These are phyloP conservation scores for Toxostoma redivivum DNA, from an alignment of 2,113 vertebrate species.

Conservation along the genomic window DNA sequence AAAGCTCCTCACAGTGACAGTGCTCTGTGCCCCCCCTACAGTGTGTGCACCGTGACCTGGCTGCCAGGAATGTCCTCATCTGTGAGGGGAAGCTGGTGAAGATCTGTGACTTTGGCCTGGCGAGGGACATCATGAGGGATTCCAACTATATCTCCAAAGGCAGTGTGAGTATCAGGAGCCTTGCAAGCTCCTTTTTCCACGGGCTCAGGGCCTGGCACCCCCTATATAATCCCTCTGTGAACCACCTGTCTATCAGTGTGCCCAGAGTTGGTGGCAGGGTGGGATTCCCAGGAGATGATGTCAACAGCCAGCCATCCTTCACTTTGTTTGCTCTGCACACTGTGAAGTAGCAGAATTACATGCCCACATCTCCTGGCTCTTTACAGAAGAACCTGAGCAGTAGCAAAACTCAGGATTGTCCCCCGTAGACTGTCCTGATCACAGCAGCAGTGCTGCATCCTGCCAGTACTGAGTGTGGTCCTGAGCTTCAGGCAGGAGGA, in stretches of 20 bases:
- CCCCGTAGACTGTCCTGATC: not conserved
- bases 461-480: not conserved
- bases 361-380: not conserved
- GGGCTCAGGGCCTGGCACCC: not conserved
- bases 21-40: slow-evolving; percentile 10
- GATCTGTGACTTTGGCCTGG: slow-evolving; percentile 98
- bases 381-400: not conserved
- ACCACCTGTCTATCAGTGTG: not conserved
- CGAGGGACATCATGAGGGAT: slow-evolving; percentile 96
- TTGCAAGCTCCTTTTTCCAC: not conserved
- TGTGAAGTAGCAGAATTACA: not conserved
- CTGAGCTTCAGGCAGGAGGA: not conserved
- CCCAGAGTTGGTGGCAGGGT: not conserved
- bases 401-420: not conserved
- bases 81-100: slow-evolving; percentile 98
- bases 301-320: not conserved
- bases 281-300: not conserved
- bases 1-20: rapidly evolving
- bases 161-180: slow-evolving; percentile 79
- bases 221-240: rapidly evolving
- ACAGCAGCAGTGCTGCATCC: not conserved
- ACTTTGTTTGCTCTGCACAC: not conserved
- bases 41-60: slow-evolving; percentile 98
- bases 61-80: slow-evolving; percentile 95
- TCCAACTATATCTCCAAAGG: slow-evolving; percentile 99